A percentile compares a stretch with the other conserved stretches of the same genome.
Conservation (phyloP, 2,113 vertebrate genomes). For the Mesocricetus auratus region DNA sequence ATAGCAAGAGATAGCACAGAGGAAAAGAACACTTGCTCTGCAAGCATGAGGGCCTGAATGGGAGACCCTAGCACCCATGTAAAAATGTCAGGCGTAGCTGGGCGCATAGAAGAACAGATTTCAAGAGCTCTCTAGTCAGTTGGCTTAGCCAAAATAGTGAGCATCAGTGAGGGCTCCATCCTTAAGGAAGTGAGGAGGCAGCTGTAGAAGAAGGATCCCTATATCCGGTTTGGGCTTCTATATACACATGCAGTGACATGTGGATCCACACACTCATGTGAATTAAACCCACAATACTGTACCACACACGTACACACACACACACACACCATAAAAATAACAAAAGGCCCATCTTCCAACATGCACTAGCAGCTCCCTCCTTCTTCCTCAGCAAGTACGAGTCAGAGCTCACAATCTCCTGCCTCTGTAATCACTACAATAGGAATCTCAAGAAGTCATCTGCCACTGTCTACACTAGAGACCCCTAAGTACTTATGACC, state of each 20-base stretch:
- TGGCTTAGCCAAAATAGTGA: neutral
- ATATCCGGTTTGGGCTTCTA: neutral
- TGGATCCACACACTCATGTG: neutral
- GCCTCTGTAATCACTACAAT: neutral
- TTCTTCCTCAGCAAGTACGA: neutral
- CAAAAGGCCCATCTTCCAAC: neutral
- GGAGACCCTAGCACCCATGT: neutral
- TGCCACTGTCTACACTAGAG: neutral
- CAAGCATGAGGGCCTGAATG: neutral
- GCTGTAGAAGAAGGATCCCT: neutral
- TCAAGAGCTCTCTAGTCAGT: neutral
- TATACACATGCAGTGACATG: neutral
- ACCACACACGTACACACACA: neutral
- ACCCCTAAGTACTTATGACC: neutral
- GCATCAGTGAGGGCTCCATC: neutral
- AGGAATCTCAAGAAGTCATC: neutral
- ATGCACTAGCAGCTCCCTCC: neutral
- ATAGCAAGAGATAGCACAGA: neutral
- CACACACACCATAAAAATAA: neutral
- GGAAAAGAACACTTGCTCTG: neutral
- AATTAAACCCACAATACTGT: neutral
- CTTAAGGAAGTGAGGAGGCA: neutral
- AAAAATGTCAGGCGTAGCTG: neutral
- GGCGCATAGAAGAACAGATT: neutral
- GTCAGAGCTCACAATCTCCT: neutral